Conservation (phyloP, 2,797 vertebrate genomes). For the Catostomus latipinnis region DNA sequence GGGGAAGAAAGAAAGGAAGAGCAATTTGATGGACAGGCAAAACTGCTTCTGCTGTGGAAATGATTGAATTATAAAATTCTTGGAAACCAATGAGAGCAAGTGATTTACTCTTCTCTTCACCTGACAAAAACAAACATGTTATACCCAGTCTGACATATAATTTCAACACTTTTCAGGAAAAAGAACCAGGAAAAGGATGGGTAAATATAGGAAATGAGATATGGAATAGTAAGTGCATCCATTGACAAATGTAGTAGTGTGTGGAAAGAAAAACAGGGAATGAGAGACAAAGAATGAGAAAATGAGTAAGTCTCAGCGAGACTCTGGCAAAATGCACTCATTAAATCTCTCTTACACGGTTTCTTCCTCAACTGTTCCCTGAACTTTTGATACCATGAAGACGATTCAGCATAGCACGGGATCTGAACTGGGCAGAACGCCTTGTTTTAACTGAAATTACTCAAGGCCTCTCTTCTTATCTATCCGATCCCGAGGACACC, state of each 20-base stretch:
- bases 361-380: slow-evolving; percentile 27
- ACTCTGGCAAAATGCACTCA: slow-evolving; percentile 45
- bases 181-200: neutral
- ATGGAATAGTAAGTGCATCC: slow-evolving; percentile 9
- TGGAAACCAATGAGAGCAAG: slow-evolving; percentile 24
- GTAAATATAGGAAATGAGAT: too few species aligned
- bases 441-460: slow-evolving; percentile 54
- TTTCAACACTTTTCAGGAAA: slow-evolving; percentile 10
- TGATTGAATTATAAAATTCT: slow-evolving; percentile 53
- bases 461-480: slow-evolving; percentile 61
- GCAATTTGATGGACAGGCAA: slow-evolving; percentile 11
- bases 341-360: slow-evolving; percentile 49
- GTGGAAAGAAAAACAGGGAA: slow-evolving; percentile 9
- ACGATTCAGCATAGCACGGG: slow-evolving; percentile 50
- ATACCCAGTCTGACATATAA: slow-evolving; percentile 1
- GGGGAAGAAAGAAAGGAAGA: neutral
- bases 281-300: slow-evolving; percentile 31
- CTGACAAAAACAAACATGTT: slow-evolving; percentile 26
- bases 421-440: slow-evolving; percentile 32
- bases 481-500: slow-evolving; percentile 57
- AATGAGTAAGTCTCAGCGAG: slow-evolving; percentile 43
- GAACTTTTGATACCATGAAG: slow-evolving; percentile 59
- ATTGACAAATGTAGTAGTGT: slow-evolving; percentile 26
- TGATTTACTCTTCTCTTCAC: slow-evolving; percentile 22
- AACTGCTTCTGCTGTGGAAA: slow-evolving; percentile 40